Evolutionary conservation across 2,888 invertebrate genomes (phyloP).

Genomic region (Hemaris fuciformis): DNA sequence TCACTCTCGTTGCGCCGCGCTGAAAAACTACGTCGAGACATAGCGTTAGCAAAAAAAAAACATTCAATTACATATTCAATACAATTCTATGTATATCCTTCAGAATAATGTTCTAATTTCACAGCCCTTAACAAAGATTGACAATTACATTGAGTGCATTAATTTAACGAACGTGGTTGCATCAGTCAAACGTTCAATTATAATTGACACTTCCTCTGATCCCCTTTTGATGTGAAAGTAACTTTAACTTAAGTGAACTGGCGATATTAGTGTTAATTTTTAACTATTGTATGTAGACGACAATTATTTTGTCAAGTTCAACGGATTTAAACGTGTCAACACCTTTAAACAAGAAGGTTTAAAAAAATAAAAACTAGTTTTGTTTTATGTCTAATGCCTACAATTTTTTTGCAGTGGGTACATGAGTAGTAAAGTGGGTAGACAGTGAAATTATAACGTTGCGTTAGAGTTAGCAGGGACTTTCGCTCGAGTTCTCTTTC

Average conservation of each 20-base stretch:
- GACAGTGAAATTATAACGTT: constrained; percentile 11
- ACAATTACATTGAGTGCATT: neutral
- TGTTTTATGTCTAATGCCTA: too few relatives aligned
- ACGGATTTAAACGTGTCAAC: too few relatives aligned
- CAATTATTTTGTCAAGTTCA: too few relatives aligned
- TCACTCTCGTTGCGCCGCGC: constrained; percentile 43
- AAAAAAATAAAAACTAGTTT: too few relatives aligned
- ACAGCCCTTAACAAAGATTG: constrained; percentile 12
- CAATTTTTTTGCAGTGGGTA: constrained; percentile 1
- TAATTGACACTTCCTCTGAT: constrained; percentile 6
- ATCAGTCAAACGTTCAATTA: neutral
- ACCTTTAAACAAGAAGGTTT: too few relatives aligned
- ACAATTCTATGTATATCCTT: too few relatives aligned
- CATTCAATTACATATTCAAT: too few relatives aligned
- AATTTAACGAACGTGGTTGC: neutral
- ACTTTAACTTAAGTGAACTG: neutral
- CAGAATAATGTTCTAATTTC: too few relatives aligned
- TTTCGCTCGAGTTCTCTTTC: constrained; percentile 4
- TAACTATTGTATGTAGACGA: too few relatives aligned
- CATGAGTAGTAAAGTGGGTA: constrained; percentile 4
- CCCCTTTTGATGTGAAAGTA: neutral
- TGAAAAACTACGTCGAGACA: constrained; percentile 51
- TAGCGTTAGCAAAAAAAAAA: constrained; percentile 39
- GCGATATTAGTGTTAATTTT: neutral
- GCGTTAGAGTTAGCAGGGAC: constrained; percentile 1